phyloP scores from a whole-genome alignment of 2,113 vertebrate genomes.

The Psittacula cyanocephala region DNA sequence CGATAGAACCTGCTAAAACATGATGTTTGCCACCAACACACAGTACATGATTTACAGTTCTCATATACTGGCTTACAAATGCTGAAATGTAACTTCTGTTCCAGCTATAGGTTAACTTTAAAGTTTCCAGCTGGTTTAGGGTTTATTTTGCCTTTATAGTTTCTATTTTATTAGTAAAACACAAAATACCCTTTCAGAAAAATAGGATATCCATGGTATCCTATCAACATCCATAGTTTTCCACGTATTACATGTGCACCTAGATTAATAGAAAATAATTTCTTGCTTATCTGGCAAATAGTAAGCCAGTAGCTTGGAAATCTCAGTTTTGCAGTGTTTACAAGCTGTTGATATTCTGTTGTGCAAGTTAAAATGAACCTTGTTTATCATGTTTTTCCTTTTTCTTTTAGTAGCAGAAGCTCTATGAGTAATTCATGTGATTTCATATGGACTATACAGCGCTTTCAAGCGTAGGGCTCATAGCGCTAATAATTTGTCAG shows the following conservation, averaged over 20 bases:
- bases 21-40: neutral
- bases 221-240: neutral
- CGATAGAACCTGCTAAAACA: rapidly evolving
- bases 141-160: neutral
- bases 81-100: neutral
- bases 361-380: neutral
- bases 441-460: neutral
- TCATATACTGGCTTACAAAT: neutral
- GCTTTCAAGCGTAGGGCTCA: neutral
- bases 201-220: neutral
- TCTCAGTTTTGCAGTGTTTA: neutral
- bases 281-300: neutral
- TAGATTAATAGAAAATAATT: neutral
- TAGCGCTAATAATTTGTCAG: neutral
- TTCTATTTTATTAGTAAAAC: neutral
- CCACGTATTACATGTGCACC: neutral
- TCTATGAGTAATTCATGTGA: neutral
- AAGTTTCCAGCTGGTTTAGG: neutral
- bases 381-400: neutral
- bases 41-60: neutral
- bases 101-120: neutral
- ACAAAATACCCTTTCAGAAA: neutral
- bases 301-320: neutral
- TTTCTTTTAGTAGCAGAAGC: neutral
- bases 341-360: neutral